Evolutionary conservation across 2,113 vertebrate species (phyloP).

Genomic region (Callipepla squamata): DNA sequence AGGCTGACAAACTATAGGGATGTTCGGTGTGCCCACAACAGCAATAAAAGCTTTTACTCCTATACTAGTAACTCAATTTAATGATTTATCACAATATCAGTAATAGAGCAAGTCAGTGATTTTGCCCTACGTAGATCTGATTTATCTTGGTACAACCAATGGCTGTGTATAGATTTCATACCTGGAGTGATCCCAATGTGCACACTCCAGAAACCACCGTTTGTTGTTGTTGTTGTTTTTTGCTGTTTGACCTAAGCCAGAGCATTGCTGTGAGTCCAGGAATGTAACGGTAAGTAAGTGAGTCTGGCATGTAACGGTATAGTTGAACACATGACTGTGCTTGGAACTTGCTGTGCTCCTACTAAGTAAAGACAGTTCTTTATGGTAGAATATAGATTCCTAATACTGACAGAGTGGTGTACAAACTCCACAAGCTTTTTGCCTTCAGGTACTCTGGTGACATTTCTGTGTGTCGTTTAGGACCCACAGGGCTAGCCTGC

Average conservation of each 20-base stretch:
- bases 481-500: not conserved
- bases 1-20: not conserved
- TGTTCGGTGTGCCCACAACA: not conserved
- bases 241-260: not conserved
- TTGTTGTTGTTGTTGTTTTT: not conserved
- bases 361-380: not conserved
- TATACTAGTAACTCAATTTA: not conserved
- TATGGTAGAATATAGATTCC: accelerated
- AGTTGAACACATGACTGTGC: not conserved
- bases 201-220: not conserved
- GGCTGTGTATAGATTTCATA: not conserved
- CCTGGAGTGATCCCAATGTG: accelerated
- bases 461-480: not conserved
- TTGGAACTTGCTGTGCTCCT: not conserved
- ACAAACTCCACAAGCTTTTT: not conserved
- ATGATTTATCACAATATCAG: not conserved
- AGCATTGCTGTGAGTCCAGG: accelerated
- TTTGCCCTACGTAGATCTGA: not conserved
- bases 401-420: not conserved
- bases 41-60: not conserved
- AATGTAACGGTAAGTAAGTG: not conserved
- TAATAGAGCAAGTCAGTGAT: not conserved
- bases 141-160: not conserved
- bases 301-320: not conserved
- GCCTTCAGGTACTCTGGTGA: not conserved